Percentiles rank a stretch among this genome's conserved stretches.
phyloP scores from a whole-genome alignment of 2,888 invertebrate genomes.

The Julus scandinavius region DNA sequence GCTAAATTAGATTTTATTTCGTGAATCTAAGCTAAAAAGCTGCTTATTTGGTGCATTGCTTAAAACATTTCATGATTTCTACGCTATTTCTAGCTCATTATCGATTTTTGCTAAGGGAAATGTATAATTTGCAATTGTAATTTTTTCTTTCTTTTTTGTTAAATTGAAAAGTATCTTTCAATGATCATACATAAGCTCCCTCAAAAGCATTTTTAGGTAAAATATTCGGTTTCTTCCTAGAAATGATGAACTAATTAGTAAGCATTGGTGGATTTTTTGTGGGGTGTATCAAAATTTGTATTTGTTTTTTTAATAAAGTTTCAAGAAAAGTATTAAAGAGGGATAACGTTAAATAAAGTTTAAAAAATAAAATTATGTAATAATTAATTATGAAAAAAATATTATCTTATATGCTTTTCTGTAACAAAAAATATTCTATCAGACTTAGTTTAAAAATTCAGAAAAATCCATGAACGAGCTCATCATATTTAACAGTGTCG shows the following conservation, averaged over 20 bases:
- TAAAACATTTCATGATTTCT: constrained; percentile 36
- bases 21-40: constrained; percentile 3
- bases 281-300: no score
- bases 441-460: no score
- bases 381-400: no score
- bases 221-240: not conserved
- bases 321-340: no score
- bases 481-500: no score
- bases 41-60: constrained; percentile 20
- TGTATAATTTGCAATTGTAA: constrained; percentile 21
- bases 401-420: no score
- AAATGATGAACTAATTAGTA: not conserved
- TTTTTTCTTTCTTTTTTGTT: not conserved
- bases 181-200: not conserved
- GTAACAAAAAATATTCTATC: no score
- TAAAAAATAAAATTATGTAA: no score
- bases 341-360: no score
- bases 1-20: constrained; percentile 8
- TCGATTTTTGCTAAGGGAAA: constrained; percentile 32
- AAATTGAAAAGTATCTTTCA: constrained; percentile 4
- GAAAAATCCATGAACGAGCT: no score
- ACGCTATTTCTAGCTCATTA: not conserved
- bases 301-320: no score
- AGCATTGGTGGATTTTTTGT: not conserved
- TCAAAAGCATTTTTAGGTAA: not conserved